phyloP scores from a whole-genome alignment of 35 echinoderm and acorn worm species.

The Heliocidaris erythrogramma region DNA sequence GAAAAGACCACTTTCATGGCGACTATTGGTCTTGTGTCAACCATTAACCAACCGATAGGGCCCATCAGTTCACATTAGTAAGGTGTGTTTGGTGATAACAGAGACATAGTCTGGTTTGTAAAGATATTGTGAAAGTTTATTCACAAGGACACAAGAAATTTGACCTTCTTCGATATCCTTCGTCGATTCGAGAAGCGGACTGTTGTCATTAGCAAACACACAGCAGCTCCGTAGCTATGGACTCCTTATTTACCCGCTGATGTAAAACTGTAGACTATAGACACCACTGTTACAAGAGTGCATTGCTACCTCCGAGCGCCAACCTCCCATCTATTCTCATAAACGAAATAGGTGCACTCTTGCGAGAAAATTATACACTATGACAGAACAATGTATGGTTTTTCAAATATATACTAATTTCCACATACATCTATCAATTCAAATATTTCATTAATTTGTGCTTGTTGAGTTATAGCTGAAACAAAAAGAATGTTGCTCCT shows the following conservation, averaged over 20 bases:
- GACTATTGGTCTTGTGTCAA: background rate
- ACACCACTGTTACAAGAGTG: background rate
- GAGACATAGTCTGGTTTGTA: background rate
- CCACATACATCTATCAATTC: background rate
- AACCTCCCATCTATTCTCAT: no score
- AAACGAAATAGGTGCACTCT: no score
- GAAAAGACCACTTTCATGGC: background rate
- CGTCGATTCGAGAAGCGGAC: background rate
- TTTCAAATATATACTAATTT: background rate
- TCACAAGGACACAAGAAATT: background rate
- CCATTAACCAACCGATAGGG: background rate
- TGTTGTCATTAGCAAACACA: background rate
- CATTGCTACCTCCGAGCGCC: background rate
- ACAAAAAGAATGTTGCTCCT: background rate
- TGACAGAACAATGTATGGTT: background rate
- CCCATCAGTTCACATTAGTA: background rate
- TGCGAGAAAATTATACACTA: background rate
- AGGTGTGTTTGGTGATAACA: background rate
- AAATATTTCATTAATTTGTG: background rate
- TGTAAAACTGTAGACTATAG: background rate
- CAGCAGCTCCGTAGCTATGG: background rate
- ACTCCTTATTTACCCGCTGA: background rate
- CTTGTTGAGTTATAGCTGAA: background rate
- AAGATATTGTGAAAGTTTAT: background rate
- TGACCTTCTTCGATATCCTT: background rate